Evolutionary conservation across 2,113 vertebrate species (phyloP).

Genomic region (Strix aluco): DNA sequence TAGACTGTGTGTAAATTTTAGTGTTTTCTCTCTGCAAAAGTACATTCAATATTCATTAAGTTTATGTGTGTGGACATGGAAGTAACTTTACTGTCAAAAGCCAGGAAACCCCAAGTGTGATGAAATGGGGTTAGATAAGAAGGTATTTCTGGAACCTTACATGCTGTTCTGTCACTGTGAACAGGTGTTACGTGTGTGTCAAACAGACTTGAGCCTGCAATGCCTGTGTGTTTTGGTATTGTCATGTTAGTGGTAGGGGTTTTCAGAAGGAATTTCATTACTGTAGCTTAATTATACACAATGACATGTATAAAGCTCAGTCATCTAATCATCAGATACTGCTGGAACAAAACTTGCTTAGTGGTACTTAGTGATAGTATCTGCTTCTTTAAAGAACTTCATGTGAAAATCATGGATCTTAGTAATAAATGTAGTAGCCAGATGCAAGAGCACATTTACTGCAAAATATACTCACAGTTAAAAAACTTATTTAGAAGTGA

Average conservation of each 20-base stretch:
- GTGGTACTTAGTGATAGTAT: background rate
- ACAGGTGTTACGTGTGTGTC: background rate
- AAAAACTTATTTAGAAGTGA: background rate
- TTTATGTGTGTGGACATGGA: background rate
- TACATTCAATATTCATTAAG: background rate
- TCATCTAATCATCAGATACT: background rate
- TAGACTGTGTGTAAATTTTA: background rate
- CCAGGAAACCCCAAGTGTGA: background rate
- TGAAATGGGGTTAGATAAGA: background rate
- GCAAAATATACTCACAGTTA: background rate
- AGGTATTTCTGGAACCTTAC: background rate
- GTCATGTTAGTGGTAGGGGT: background rate
- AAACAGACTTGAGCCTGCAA: constrained; percentile 18
- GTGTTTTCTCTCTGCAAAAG: background rate
- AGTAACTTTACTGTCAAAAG: background rate
- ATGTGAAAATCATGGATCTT: background rate
- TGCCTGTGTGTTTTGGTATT: background rate
- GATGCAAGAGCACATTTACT: background rate
- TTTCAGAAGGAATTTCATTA: background rate
- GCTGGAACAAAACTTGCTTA: background rate
- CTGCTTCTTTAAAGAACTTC: background rate
- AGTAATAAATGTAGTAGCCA: background rate
- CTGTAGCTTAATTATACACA: background rate
- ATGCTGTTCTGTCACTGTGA: background rate
- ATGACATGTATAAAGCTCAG: background rate